These are phyloP conservation scores for Tupiocoris notatus DNA, from an alignment of 2,888 invertebrate species.

Conservation along the genomic window DNA sequence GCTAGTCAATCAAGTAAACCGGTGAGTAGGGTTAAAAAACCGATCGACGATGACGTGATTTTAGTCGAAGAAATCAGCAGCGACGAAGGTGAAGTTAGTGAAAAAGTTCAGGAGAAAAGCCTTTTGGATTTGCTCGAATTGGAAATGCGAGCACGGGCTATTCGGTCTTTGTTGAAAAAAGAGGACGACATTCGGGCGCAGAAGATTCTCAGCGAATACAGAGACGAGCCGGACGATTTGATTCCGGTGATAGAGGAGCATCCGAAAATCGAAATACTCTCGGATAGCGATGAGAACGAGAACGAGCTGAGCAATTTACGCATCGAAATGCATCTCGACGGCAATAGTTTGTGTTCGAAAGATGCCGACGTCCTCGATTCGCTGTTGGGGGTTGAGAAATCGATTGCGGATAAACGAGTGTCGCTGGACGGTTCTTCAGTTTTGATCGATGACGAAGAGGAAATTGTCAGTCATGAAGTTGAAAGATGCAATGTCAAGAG, in stretches of 20 bases:
- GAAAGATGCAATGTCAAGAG: too few relatives aligned
- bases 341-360: neutral
- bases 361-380: constrained; percentile 1
- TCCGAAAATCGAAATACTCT: constrained; percentile 29
- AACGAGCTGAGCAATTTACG: neutral
- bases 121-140: constrained; percentile 60
- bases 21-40: neutral
- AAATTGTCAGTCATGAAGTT: too few relatives aligned
- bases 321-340: constrained; percentile 1
- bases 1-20: neutral
- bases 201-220: constrained; percentile 19
- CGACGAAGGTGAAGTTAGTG: constrained; percentile 2
- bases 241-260: constrained; percentile 15
- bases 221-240: constrained; percentile 38
- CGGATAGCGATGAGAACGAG: constrained; percentile 25
- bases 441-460: too few relatives aligned
- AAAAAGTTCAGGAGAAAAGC: constrained; percentile 52
- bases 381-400: neutral
- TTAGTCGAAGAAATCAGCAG: neutral
- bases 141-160: constrained; percentile 62
- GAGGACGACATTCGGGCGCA: constrained; percentile 37
- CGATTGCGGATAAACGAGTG: neutral
- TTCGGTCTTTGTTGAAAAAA: constrained; percentile 56
- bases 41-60: neutral
- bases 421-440: neutral